phyloP scores from a whole-genome alignment of 2,888 invertebrate genomes.

The Hybos culiciformis region DNA sequence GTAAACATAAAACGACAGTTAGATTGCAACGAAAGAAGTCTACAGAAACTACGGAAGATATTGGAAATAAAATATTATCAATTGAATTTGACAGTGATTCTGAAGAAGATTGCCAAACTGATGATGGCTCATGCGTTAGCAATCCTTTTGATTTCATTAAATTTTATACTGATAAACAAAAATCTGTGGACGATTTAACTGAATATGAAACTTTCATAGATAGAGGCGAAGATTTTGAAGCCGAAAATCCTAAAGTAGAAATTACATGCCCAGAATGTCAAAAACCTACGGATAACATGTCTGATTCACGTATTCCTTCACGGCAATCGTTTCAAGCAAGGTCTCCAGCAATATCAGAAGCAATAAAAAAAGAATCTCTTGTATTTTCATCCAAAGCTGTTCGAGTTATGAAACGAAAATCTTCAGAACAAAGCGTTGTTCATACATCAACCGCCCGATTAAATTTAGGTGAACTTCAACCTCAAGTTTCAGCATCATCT shows the following conservation, averaged over 20 bases:
- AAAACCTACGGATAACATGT: constrained; percentile 5
- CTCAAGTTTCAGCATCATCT: constrained; percentile 47
- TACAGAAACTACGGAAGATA: background rate
- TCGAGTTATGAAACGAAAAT: constrained; percentile 25
- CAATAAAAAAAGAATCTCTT: constrained; percentile 28
- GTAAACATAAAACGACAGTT: constrained; percentile 33
- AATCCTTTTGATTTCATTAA: constrained; percentile 54
- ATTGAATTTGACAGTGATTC: background rate
- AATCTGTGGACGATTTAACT: constrained; percentile 32
- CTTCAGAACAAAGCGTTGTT: constrained; percentile 27
- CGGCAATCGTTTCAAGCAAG: constrained; percentile 14
- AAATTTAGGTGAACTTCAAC: constrained; percentile 27
- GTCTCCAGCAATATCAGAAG: constrained; percentile 12
- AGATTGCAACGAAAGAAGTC: constrained; percentile 31
- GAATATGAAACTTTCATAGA: constrained; percentile 39
- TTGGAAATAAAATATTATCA: constrained; percentile 2
- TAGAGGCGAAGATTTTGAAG: constrained; percentile 24
- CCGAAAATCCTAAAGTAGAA: background rate
- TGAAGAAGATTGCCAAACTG: constrained; percentile 26
- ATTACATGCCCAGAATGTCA: constrained; percentile 20
- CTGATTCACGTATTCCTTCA: too few relatives aligned
- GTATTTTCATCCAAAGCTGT: constrained; percentile 31
- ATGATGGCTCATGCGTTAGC: constrained; percentile 39
- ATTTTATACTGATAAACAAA: constrained; percentile 42
- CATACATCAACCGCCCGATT: constrained; percentile 39